phyloP scores from a whole-genome alignment of 2,888 invertebrate species.

The Coelopa pilipes region DNA sequence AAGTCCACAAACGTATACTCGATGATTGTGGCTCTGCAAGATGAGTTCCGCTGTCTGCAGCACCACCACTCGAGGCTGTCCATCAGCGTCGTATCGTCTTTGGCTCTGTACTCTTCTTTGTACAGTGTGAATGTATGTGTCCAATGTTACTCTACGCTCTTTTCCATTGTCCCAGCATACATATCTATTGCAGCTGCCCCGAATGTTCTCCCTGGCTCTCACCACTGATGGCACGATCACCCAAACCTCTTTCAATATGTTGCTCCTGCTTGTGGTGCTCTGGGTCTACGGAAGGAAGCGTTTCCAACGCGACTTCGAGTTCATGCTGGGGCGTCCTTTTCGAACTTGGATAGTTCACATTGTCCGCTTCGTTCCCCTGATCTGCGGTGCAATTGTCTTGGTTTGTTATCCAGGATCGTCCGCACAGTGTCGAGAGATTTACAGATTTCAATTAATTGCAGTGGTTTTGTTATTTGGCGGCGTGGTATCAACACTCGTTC shows the following conservation, averaged over 20 bases:
- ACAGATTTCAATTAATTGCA: neutral
- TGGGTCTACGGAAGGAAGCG: slow-evolving; percentile 82
- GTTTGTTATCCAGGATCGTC: slow-evolving; percentile 44
- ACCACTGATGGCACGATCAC: slow-evolving; percentile 48
- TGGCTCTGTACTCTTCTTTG: slow-evolving; percentile 50
- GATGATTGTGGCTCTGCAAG: slow-evolving; percentile 55
- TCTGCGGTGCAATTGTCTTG: slow-evolving; percentile 50
- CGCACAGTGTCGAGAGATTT: neutral
- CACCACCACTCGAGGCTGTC: slow-evolving; percentile 47
- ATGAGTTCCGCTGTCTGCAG: slow-evolving; percentile 59
- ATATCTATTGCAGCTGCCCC: slow-evolving; percentile 51
- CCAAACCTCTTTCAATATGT: slow-evolving; percentile 63
- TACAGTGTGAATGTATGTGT: slow-evolving; percentile 59
- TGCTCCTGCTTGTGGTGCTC: slow-evolving; percentile 82
- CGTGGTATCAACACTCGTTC: slow-evolving; percentile 39
- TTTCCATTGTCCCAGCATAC: neutral
- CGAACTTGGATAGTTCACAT: slow-evolving; percentile 64
- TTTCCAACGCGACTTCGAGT: slow-evolving; percentile 75
- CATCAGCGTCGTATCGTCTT: slow-evolving; percentile 43
- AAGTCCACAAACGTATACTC: slow-evolving; percentile 57
- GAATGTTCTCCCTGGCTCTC: slow-evolving; percentile 48
- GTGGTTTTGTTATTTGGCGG: slow-evolving; percentile 31
- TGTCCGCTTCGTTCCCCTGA: slow-evolving; percentile 58
- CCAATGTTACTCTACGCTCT: neutral
- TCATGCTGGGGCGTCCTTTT: slow-evolving; percentile 78